Base-by-base conservation (phyloP, 2,888 invertebrate genomes). In the Drosophila recens region DNA sequence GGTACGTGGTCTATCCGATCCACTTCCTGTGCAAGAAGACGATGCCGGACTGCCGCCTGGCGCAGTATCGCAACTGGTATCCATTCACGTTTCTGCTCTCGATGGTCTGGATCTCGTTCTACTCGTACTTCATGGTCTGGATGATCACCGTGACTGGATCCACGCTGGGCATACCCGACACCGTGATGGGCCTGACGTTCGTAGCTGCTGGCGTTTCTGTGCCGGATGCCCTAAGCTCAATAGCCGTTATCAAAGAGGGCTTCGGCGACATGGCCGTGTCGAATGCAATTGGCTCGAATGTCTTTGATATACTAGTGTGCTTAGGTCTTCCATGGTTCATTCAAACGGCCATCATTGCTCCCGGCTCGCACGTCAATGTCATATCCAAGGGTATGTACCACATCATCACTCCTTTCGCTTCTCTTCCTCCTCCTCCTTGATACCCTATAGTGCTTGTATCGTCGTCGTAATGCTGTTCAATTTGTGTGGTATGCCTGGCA, bases 61-160 rank as follows among this genome's bases (percentile, higher is more conserved):
- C 95, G 72, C 94, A 95, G 88, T 97, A 95, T 93, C 95, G 94
- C 72, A 96, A 96, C 91, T 98, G 97, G 97, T 98, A 97, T 92
- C 96, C 97, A 17, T 95, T 97, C 91, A 98, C 98, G 36, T 98
- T 98, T 93, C 93, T 97, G 86, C 95, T 98, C 90, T 97, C 98
- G 70, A 97, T 98, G 96, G 94, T 98, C 45, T 99, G 98, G 98
- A 98, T 99, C 88, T 97, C 98, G 46, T 96, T 97, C 92, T 98
- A 98, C 93, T 98, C 98, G 2, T 99, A 99, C 93, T 95, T 99
- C 91, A 98, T 99, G 97, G 98, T 93, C 82, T 99, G 99, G 99
- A 98, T 99, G 98, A 98, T 98, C 79, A 97, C 98, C 49, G 95
- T 98, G 54, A 97, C 98, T 91, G 98, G 98, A 30, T 97, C 95